Evolutionary conservation across 2,797 vertebrate genomes (phyloP).

Genomic region (Coregonus ussuriensis): DNA sequence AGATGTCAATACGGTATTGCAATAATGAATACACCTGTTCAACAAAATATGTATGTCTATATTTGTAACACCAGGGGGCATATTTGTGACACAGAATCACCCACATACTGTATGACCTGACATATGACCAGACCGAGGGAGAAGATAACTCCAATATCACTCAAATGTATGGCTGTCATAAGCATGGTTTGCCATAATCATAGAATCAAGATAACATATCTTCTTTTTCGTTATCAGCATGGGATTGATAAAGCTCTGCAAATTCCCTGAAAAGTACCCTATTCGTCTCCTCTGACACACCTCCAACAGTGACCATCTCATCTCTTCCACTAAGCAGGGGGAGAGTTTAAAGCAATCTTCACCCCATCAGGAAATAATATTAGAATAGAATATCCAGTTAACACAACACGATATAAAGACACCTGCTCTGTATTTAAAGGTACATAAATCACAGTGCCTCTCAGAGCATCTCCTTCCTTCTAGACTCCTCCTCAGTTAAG

Average conservation of each 20-base stretch:
- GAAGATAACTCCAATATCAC: not conserved
- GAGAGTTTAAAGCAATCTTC: not conserved
- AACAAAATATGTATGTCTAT: not conserved
- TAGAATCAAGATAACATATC: not conserved
- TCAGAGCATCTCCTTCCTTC: not conserved
- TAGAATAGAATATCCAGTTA: not conserved
- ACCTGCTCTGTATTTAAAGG: not conserved
- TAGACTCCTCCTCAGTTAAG: slow-evolving; percentile 17
- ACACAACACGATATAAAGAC: not conserved
- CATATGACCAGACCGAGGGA: not conserved
- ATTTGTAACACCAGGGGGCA: not conserved
- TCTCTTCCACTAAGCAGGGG: not conserved
- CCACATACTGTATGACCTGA: not conserved
- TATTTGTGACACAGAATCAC: not conserved
- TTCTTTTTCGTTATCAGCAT: not conserved
- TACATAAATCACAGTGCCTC: not conserved
- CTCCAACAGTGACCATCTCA: not conserved
- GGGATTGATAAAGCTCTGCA: not conserved
- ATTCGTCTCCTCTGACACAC: not conserved
- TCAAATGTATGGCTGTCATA: not conserved
- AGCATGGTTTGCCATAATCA: not conserved
- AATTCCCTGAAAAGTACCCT: not conserved
- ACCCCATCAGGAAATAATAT: not conserved
- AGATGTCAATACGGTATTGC: not conserved
- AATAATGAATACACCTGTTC: not conserved